Evolutionary conservation across 23 tunicate species (phyloP).

Genomic region (Oikopleura vanhoeffeni): DNA sequence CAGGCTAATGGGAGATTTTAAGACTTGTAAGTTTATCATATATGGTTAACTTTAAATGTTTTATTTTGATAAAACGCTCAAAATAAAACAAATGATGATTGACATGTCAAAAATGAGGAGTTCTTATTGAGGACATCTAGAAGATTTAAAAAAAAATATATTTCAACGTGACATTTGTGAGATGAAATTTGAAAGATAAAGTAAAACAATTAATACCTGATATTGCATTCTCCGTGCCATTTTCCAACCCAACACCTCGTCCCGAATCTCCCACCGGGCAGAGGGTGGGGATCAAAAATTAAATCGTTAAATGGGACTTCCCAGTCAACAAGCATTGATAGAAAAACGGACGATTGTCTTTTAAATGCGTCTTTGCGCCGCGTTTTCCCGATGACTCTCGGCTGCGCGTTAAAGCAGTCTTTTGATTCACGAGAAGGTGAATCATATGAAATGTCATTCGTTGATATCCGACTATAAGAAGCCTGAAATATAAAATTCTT

Average conservation of each 20-base stretch:
- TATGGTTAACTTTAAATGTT: neutral
- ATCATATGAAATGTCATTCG: too few species aligned
- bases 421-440: neutral
- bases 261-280: constrained; percentile 7
- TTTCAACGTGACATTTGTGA: too few species aligned
- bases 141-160: too few species aligned
- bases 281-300: neutral
- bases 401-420: neutral
- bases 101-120: neutral
- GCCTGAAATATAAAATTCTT: too few species aligned
- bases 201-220: neutral
- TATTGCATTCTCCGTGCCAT: neutral
- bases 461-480: neutral
- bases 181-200: too few species aligned
- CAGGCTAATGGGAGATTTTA: too few species aligned
- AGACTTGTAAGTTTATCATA: too few species aligned
- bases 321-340: constrained; percentile 14
- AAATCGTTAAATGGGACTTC: neutral
- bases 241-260: neutral
- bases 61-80: neutral
- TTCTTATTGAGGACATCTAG: too few species aligned
- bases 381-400: neutral
- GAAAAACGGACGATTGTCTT: neutral
- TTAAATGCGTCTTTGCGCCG: neutral
- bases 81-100: neutral